A percentile compares a stretch with the other conserved stretches of the same genome.
These are phyloP conservation scores for Anticlea derivata DNA, from an alignment of 2,888 invertebrate species.

Conservation along the genomic window DNA sequence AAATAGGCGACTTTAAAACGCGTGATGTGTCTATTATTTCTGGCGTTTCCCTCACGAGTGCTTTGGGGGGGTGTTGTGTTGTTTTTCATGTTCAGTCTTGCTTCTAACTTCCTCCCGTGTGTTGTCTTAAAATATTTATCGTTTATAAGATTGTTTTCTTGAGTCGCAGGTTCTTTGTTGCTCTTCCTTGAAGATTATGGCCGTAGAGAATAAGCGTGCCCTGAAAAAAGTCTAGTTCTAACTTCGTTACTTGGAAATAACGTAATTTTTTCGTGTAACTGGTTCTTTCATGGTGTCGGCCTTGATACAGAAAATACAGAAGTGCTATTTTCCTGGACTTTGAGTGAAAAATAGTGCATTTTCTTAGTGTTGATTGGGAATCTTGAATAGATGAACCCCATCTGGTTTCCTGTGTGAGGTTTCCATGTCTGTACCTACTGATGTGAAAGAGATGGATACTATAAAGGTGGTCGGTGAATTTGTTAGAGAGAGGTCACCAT, in stretches of 20 bases:
- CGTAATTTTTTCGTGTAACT: too few species aligned
- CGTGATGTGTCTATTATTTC: constrained; percentile 17
- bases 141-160: too few species aligned
- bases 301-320: too few species aligned
- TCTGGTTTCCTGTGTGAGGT: background rate
- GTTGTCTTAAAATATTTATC: background rate
- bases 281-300: too few species aligned
- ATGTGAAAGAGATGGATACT: constrained; percentile 60
- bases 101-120: background rate
- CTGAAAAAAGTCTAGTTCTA: too few species aligned
- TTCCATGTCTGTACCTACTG: background rate
- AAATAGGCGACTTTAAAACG: constrained; percentile 15
- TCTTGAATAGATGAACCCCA: background rate
- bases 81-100: constrained; percentile 4
- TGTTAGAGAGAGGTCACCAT: constrained; percentile 71
- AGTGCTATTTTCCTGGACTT: too few species aligned
- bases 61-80: background rate
- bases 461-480: constrained; percentile 74
- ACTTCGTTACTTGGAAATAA: too few species aligned
- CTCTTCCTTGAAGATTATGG: too few species aligned
- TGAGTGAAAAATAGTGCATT: too few species aligned
- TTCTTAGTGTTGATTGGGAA: too few species aligned
- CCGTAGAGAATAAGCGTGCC: too few species aligned
- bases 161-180: too few species aligned
- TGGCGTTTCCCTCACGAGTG: constrained; percentile 11